Percentiles rank a stretch among this genome's conserved stretches.
Conservation (phyloP, 1,140 invertebrate genomes). For the Lutraria rhynchaena region DNA sequence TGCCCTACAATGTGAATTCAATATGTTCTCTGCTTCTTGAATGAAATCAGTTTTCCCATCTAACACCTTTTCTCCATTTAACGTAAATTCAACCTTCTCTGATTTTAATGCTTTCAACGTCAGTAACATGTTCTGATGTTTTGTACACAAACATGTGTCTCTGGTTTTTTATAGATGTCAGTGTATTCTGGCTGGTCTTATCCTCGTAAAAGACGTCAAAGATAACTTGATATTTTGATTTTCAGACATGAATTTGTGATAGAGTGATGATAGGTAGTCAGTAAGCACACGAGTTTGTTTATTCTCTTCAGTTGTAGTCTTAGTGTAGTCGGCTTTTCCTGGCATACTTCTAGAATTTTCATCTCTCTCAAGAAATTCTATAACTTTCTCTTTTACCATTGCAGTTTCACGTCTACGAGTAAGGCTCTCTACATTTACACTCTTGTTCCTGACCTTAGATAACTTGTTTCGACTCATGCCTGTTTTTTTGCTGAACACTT, state of each 20-base stretch:
- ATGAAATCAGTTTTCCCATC: background rate
- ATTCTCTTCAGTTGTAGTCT: conserved; percentile 11
- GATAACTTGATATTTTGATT: conserved; percentile 44
- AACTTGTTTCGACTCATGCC: conserved; percentile 48
- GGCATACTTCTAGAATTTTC: conserved; percentile 37
- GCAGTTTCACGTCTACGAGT: conserved; percentile 10
- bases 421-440: too few relatives aligned
- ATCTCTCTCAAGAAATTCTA: conserved; percentile 48
- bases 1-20: background rate
- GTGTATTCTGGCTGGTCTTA: conserved; percentile 14
- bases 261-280: too few relatives aligned
- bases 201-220: conserved; percentile 36
- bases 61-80: conserved; percentile 43
- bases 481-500: conserved; percentile 24
- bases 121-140: conserved; percentile 57
- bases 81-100: background rate
- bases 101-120: conserved; percentile 31
- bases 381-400: conserved; percentile 11
- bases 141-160: conserved; percentile 49
- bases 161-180: conserved; percentile 34
- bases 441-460: background rate
- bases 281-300: conserved; percentile 42
- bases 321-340: conserved; percentile 41
- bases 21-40: conserved; percentile 3
- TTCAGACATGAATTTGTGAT: conserved; percentile 47